A percentile compares a stretch with the other conserved stretches of the same genome.
phyloP scores from a whole-genome alignment of 2,797 vertebrate genomes.

The Rousettus madagascariensis region DNA sequence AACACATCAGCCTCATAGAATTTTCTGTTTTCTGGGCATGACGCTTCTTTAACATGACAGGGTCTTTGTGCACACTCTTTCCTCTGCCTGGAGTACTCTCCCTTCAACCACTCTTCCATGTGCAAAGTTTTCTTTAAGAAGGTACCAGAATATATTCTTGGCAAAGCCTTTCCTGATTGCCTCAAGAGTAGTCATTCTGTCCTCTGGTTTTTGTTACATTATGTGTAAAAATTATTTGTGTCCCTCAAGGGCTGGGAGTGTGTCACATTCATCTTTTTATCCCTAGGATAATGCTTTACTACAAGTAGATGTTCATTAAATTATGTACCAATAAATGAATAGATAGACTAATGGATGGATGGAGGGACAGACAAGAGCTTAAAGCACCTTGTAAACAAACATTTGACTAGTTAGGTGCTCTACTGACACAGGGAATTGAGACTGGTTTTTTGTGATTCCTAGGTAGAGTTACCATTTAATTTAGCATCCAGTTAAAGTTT shows the following conservation, averaged over 20 bases:
- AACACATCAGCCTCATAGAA: neutral
- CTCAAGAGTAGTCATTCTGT: neutral
- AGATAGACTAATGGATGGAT: neutral
- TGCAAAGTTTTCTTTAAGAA: neutral
- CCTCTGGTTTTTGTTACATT: neutral
- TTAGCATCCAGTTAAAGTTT: neutral
- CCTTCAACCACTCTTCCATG: neutral
- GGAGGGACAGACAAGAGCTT: neutral
- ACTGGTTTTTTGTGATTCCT: conserved; percentile 51
- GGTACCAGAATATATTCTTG: neutral
- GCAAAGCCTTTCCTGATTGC: neutral
- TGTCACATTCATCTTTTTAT: neutral
- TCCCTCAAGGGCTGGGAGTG: neutral
- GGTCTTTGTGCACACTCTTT: neutral
- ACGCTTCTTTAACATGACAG: neutral
- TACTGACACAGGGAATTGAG: neutral
- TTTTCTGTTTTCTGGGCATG: neutral
- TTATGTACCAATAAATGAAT: neutral
- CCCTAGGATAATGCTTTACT: neutral
- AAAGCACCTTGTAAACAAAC: neutral
- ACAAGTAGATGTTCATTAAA: neutral
- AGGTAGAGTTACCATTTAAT: neutral
- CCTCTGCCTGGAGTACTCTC: neutral
- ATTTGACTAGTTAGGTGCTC: neutral
- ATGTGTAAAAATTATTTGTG: neutral